phyloP scores from a whole-genome alignment of 2,797 vertebrate genomes.

The Hyperoplus lanceolatus region DNA sequence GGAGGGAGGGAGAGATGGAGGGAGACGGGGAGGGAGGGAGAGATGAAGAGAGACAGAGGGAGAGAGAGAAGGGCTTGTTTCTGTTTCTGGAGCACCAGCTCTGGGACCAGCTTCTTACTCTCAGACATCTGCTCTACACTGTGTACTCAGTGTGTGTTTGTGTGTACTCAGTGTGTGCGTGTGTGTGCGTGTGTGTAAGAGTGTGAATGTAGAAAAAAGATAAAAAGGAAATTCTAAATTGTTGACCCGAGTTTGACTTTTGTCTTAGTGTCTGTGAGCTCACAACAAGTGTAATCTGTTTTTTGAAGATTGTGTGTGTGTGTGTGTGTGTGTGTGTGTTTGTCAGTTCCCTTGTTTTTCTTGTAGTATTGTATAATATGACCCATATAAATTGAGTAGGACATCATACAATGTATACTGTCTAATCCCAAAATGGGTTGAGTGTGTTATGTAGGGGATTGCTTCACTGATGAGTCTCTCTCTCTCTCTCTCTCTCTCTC shows the following conservation, averaged over 20 bases:
- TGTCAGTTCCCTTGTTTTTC: background rate
- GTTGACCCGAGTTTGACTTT: constrained; percentile 22
- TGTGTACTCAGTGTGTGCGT: background rate
- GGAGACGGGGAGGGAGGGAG: no score
- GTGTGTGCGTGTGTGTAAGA: background rate
- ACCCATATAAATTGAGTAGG: background rate
- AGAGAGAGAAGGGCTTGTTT: constrained; percentile 13
- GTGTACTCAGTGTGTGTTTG: background rate
- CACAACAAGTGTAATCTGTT: background rate
- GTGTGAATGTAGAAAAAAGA: no score
- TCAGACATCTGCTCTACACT: constrained; percentile 18
- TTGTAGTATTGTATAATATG: background rate
- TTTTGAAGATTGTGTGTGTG: background rate
- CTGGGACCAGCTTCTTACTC: constrained; percentile 21
- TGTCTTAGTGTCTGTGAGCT: background rate
- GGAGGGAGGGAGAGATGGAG: background rate
- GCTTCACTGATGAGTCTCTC: no score
- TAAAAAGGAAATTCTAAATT: background rate
- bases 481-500: no score
- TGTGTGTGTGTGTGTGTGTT: background rate
- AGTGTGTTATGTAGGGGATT: background rate
- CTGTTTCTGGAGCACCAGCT: constrained; percentile 27
- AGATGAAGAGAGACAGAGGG: background rate
- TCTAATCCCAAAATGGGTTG: background rate
- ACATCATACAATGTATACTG: background rate